Base-by-base conservation (phyloP, 1,140 invertebrate genomes). In the roundworm (Caenorhabditis elegans) region DNA sequence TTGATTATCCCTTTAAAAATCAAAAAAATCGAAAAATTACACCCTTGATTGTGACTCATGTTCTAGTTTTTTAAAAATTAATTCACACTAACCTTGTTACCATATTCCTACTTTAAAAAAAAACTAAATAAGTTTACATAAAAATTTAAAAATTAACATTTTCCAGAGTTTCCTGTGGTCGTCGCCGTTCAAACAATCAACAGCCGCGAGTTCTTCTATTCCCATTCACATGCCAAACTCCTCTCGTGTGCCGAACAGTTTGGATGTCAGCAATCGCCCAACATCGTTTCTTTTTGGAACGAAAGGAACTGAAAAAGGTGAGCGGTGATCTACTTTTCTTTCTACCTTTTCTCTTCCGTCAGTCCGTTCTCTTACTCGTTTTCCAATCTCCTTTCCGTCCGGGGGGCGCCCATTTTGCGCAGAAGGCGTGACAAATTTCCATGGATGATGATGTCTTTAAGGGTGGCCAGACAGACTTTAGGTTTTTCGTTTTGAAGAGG, bases 281-380 rank as follows among this genome's bases (percentile, higher is more conserved):
- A 39, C 60, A 70, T 39, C 60, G 60, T 24, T 70, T 70, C n/a
- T 70, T 39, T 39, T 34, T 70, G 60, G 60, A 70, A 70, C 60
- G 60, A 39, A 70, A 70, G 34, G 60, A 70, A 43, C 60, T 70
- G 34, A 70, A 70, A 70, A 70, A 70, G 31, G 55, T 60, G 55
- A 60, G 28, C 15, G 3, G 19, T 43, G 19, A 39, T 2, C 1
- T 70, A 4, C 28, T 22, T 15, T 70, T 70, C 22, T 10, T 22
- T 8, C 4, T 22, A 24, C n/a, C 4, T 19, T 43, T n/a, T 39
- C n/a, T 43, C 3, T 24, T 36, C 34, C n/a, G 36, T 10, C 34
- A 39, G 3, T 34, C 13, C 0, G 11, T 39, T 22, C 17, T 70
- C 17, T n/a, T 60, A 60, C 53, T 34, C 34, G 13, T 31, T 60